phyloP scores from a whole-genome alignment of 2,113 vertebrate species.

The Sminthopsis crassicaudata region DNA sequence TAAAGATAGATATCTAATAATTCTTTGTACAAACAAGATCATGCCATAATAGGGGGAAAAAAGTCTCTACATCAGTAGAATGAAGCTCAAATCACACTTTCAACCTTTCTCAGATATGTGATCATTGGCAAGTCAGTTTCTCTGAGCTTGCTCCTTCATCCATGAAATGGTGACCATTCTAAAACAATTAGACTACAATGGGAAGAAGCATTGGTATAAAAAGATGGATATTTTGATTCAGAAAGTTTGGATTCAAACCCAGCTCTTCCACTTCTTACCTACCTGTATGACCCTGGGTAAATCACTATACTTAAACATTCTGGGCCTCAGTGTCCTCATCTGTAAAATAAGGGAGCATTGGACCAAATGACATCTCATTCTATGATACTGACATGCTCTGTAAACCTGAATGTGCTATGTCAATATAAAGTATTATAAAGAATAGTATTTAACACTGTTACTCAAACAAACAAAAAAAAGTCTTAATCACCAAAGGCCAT shows the following conservation, averaged over 20 bases:
- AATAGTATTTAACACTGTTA: background rate
- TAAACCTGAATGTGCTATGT: background rate
- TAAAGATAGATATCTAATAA: background rate
- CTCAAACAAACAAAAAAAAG: background rate
- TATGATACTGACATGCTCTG: background rate
- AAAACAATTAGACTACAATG: background rate
- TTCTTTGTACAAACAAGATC: background rate
- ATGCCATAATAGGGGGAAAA: background rate
- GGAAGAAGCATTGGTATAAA: background rate
- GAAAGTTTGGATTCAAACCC: constrained; percentile 9
- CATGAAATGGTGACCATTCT: background rate
- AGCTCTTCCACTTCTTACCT: constrained; percentile 10
- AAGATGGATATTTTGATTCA: background rate
- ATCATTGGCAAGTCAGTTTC: background rate
- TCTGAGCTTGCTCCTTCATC: background rate
- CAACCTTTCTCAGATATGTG: background rate
- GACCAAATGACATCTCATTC: background rate
- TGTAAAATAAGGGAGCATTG: constrained; percentile 12
- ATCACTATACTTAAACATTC: constrained; percentile 24
- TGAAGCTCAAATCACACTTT: background rate
- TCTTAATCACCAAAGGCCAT: background rate
- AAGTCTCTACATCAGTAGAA: background rate
- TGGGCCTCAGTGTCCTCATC: constrained; percentile 12
- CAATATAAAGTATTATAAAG: background rate
- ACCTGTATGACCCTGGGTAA: background rate